Evolutionary conservation across 2,888 invertebrate genomes (phyloP).

Genomic region (Luperina nickerlii): DNA sequence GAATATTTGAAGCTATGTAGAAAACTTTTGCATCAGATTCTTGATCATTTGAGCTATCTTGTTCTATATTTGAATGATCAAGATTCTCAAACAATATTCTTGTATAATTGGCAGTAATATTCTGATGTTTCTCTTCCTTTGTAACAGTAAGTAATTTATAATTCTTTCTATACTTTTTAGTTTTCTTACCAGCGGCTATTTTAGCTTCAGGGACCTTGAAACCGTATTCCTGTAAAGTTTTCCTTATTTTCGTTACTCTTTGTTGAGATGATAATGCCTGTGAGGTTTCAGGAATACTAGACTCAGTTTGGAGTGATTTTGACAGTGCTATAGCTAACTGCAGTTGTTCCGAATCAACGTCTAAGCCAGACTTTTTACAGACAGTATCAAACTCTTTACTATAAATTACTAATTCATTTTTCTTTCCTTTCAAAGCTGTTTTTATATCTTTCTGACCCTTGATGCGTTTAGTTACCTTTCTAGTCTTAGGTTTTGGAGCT

Average conservation of each 20-base stretch:
- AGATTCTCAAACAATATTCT: conserved; percentile 78
- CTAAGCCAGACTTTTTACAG: conserved; percentile 84
- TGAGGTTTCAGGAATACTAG: conserved; percentile 48
- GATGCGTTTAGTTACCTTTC: conserved; percentile 72
- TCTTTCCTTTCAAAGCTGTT: conserved; percentile 78
- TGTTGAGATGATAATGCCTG: conserved; percentile 73
- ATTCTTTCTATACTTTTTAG: conserved; percentile 72
- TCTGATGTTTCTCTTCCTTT: conserved; percentile 78
- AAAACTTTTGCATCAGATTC: conserved; percentile 65
- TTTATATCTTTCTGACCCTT: conserved; percentile 85
- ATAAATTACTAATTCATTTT: conserved; percentile 82
- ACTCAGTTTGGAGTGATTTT: conserved; percentile 85
- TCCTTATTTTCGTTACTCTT: conserved; percentile 82
- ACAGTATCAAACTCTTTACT: conserved; percentile 84
- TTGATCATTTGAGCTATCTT: conserved; percentile 41
- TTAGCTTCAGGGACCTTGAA: conserved; percentile 87
- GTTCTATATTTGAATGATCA: conserved; percentile 42
- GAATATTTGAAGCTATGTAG: conserved; percentile 75
- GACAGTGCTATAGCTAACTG: conserved; percentile 93
- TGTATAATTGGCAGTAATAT: conserved; percentile 79
- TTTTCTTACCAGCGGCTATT: conserved; percentile 68
- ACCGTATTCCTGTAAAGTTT: conserved; percentile 91
- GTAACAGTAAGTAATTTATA: conserved; percentile 78
- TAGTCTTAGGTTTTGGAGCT: conserved; percentile 66
- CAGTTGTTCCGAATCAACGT: conserved; percentile 92